A percentile compares a stretch with the other conserved stretches of the same genome.
Evolutionary conservation across 2,797 vertebrate genomes (phyloP).

Genomic region (Argyrosomus regius): DNA sequence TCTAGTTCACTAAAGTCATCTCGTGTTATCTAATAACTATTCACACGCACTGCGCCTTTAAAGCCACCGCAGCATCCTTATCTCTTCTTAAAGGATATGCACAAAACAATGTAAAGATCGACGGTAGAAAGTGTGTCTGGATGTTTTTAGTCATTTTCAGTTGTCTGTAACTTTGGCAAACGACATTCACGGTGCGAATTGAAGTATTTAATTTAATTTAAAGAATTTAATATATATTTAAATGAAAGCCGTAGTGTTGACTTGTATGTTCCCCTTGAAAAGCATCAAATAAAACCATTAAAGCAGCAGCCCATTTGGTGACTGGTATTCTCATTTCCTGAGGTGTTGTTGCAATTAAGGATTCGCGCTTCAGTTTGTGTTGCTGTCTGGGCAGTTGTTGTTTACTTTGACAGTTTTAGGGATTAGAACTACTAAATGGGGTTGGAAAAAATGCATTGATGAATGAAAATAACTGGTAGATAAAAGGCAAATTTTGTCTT

Average conservation of each 20-base stretch:
- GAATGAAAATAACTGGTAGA: slow-evolving; percentile 4
- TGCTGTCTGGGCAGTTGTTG: neutral
- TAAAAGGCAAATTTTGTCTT: slow-evolving; percentile 1
- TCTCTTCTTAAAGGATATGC: neutral
- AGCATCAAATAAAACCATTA: slow-evolving; percentile 2
- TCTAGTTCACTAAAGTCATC: neutral
- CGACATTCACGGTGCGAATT: neutral
- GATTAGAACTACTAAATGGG: neutral
- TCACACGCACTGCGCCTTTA: neutral
- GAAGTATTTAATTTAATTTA: neutral
- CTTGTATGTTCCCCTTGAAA: neutral
- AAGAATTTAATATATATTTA: neutral
- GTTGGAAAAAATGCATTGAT: neutral
- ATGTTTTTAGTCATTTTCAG: neutral
- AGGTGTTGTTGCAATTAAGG: neutral
- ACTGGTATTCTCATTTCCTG: slow-evolving; percentile 13
- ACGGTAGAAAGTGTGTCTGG: neutral
- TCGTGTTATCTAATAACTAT: slow-evolving; percentile 25
- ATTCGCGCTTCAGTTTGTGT: neutral
- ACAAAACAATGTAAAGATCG: neutral
- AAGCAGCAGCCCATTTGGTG: neutral
- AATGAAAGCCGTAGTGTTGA: neutral
- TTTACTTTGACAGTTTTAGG: slow-evolving; percentile 8
- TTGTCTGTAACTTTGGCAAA: neutral
- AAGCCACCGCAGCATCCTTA: neutral